phyloP scores from a whole-genome alignment of 2,113 vertebrate species.

The Lethenteron camtschaticum region DNA sequence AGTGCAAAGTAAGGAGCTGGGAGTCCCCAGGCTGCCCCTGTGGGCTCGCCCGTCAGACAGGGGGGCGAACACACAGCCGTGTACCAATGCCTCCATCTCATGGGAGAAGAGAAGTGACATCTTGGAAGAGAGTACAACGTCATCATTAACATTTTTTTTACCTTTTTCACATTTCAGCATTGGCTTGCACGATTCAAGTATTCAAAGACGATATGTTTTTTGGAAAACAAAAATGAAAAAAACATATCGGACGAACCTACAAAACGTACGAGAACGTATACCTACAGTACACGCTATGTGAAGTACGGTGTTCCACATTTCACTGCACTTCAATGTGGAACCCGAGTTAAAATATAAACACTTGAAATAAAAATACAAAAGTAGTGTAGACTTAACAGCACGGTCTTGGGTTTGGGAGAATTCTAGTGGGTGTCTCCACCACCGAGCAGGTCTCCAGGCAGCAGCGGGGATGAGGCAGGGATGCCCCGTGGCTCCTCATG shows the following conservation, averaged over 20 bases:
- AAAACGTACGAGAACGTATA: too few relatives aligned
- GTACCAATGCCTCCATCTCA: slow-evolving; percentile 1
- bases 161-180: slow-evolving; percentile 6
- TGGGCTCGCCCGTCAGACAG: neutral
- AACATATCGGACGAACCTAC: slow-evolving; percentile 2
- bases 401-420: too few relatives aligned
- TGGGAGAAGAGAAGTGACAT: slow-evolving; percentile 4
- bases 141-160: neutral
- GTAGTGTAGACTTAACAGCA: too few relatives aligned
- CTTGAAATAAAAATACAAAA: too few relatives aligned
- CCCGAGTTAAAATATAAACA: too few relatives aligned
- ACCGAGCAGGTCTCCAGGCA: slow-evolving; percentile 88
- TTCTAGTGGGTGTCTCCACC: slow-evolving; percentile 25
- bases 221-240: neutral
- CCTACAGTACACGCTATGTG: too few relatives aligned
- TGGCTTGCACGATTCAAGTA: slow-evolving; percentile 6
- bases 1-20: slow-evolving; percentile 5
- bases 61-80: neutral
- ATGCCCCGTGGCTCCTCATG: slow-evolving; percentile 88
- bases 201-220: slow-evolving; percentile 3
- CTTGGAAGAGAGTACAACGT: neutral
- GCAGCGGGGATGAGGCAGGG: slow-evolving; percentile 46
- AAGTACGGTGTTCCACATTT: too few relatives aligned
- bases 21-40: neutral
- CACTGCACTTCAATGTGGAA: too few relatives aligned